Evolutionary conservation across 2,113 vertebrate species (phyloP).

Genomic region (Psilopsiagon aurifrons): DNA sequence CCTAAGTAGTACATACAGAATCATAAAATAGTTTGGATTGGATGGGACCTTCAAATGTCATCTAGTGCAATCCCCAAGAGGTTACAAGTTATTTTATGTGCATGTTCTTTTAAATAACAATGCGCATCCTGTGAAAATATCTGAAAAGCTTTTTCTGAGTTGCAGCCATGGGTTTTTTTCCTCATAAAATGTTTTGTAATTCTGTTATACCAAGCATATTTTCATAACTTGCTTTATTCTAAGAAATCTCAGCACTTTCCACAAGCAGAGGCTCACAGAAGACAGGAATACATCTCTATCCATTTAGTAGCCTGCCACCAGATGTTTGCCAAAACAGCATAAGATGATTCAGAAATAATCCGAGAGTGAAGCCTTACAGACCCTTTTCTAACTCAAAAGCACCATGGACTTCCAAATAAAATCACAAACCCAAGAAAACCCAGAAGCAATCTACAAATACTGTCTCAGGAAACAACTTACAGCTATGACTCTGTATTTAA

Average conservation of each 20-base stretch:
- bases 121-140: not conserved
- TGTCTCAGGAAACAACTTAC: not conserved
- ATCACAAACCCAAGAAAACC: not conserved
- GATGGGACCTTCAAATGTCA: not conserved
- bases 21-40: not conserved
- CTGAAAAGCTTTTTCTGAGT: not conserved
- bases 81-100: not conserved
- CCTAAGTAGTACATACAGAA: not conserved
- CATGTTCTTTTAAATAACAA: not conserved
- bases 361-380: not conserved
- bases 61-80: not conserved
- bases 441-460: not conserved
- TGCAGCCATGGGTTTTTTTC: not conserved
- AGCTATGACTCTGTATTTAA: not conserved
- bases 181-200: not conserved
- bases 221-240: not conserved
- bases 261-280: not conserved
- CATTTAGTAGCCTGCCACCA: not conserved
- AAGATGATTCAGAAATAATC: not conserved
- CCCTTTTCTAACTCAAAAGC: not conserved
- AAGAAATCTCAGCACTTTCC: not conserved
- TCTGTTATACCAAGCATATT: not conserved
- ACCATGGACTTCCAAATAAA: not conserved
- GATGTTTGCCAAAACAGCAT: not conserved
- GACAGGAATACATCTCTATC: not conserved